Evolutionary conservation across 2,113 vertebrate species (phyloP).

Genomic region (Erythrocercus mccallii): DNA sequence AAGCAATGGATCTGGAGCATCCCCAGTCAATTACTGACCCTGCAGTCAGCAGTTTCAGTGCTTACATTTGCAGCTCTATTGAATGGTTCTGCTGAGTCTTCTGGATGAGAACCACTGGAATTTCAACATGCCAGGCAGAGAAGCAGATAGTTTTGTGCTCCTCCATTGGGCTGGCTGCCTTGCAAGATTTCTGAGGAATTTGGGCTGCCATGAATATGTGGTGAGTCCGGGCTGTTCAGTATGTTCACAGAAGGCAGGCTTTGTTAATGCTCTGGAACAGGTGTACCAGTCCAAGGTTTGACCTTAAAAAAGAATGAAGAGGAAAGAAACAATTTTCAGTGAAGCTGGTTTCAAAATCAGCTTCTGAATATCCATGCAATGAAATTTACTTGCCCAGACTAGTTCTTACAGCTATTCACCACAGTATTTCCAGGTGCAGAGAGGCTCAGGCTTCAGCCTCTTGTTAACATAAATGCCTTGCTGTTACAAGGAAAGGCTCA

Average conservation of each 20-base stretch:
- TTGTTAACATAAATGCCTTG: neutral
- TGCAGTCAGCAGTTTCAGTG: neutral
- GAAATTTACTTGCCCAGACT: neutral
- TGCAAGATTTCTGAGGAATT: neutral
- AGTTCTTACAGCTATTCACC: neutral
- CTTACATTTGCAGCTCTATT: neutral
- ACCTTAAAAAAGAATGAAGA: neutral
- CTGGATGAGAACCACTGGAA: neutral
- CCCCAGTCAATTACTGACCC: neutral
- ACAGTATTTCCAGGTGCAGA: neutral
- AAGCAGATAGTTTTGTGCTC: neutral
- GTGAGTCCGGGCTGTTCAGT: neutral
- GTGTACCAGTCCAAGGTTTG: neutral
- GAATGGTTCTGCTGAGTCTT: neutral
- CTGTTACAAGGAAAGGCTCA: neutral
- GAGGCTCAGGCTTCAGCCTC: neutral
- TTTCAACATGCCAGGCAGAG: neutral
- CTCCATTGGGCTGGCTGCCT: neutral
- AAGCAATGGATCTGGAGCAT: neutral
- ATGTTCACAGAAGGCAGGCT: neutral
- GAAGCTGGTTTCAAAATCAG: neutral
- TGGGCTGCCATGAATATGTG: neutral
- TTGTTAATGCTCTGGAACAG: neutral
- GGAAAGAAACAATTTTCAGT: neutral
- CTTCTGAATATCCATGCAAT: neutral